Evolutionary conservation across 1,140 invertebrate genomes (phyloP), one percentile per base, ranked within the genome.

Genomic region (Oscheius sp.): DNA sequence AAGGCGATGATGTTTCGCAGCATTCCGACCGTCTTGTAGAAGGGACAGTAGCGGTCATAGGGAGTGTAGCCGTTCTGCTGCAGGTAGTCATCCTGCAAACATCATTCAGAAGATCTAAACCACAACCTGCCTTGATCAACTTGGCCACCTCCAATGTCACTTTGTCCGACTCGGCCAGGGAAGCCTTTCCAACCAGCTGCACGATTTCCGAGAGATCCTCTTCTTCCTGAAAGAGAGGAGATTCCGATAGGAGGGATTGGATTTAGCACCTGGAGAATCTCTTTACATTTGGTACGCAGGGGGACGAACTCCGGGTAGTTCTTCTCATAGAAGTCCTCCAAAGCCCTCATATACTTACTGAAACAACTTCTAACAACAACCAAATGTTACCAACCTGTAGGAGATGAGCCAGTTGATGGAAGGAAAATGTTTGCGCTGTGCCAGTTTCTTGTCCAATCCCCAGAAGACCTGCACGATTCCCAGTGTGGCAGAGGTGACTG

Each of bases 391-490:
- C 15, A 29, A 67, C 64, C 63, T 92, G 89, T 98, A 97, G 0
- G 93, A 96, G 85, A 97, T 97, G 65, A 98, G 89, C 95, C 95
- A 99, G 87, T 99, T 98, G 85, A 99, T 94, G 68, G 95, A 97
- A 36, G 96, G 96, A 89, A 99, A 99, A 88, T 99, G 96, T 87
- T 99, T 99, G 75, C 96, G 89, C 87, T 99, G 96, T 2, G 96
- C 95, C 59, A 99, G 88, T 86, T 98, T 98, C 87, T 99, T 99
- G 85, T 99, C 95, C 79, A 99, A 88, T 79, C 96, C 96, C 95
- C 95, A 99, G 88, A 97, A 97, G 84, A 98, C 96, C 88, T 98
- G 95, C n/a, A 97, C 95, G 85, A 98, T 97, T 90, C 94, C 93
- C 55, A 99, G 89, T 26, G 95, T 98, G 68, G 95, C 95, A 4